phyloP scores from a whole-genome alignment of 2,113 vertebrate genomes.

The rat (Rattus norvegicus) region GRCr8 NC_086019.1:130310001-130310500 shows the following conservation, averaged over 20 bases:
- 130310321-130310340: not conserved
- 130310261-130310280: not conserved
- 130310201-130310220: not conserved
- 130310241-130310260: not conserved
- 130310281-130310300: not conserved
- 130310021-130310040: not conserved
- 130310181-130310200: not conserved
- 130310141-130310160: not conserved
- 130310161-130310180: not conserved
- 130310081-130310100: not conserved
- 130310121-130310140: not conserved
- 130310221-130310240: not conserved
- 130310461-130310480: not conserved
- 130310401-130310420: not conserved
- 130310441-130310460: not conserved
- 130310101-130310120: too few relatives aligned
- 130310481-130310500: not conserved
- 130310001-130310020: not conserved
- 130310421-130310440: not conserved
- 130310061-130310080: not conserved
- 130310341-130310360: not conserved
- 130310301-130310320: not conserved
- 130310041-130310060: not conserved
- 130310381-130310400: not conserved
- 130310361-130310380: not conserved